A percentile compares a stretch with the other conserved stretches of the same genome.
phyloP scores from a whole-genome alignment of 2,888 invertebrate species.

The Norana najaformis region DNA sequence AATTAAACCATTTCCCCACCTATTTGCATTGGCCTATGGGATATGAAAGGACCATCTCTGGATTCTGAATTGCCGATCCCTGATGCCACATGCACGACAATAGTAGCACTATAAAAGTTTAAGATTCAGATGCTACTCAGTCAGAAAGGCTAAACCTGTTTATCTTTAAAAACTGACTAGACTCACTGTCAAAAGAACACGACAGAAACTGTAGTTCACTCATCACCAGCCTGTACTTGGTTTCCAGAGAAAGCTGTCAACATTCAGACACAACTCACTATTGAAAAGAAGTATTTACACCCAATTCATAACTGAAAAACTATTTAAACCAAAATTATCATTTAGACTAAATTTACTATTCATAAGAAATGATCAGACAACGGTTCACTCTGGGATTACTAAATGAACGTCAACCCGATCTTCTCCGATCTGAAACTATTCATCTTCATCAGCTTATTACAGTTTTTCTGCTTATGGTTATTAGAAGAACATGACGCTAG shows the following conservation, averaged over 20 bases:
- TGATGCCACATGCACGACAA: background rate
- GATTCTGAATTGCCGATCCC: background rate
- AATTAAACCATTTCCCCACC: too few species aligned
- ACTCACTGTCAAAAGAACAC: constrained; percentile 44
- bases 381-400: background rate
- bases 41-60: background rate
- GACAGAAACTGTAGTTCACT: constrained; percentile 42
- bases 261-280: too few species aligned
- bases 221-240: constrained; percentile 45
- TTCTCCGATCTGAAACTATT: background rate
- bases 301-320: background rate
- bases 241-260: constrained; percentile 43
- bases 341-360: background rate
- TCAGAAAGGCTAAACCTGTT: background rate
- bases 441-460: background rate
- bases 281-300: background rate
- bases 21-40: too few species aligned
- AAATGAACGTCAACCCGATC: background rate
- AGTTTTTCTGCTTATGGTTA: background rate
- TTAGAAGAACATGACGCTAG: too few species aligned
- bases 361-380: too few species aligned
- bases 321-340: background rate
- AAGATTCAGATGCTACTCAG: background rate
- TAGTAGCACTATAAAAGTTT: background rate
- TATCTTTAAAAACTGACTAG: background rate